A percentile compares a stretch with the other conserved stretches of the same genome.
Conservation (phyloP, 2,113 vertebrate genomes). For the Osmerus eperlanus region DNA sequence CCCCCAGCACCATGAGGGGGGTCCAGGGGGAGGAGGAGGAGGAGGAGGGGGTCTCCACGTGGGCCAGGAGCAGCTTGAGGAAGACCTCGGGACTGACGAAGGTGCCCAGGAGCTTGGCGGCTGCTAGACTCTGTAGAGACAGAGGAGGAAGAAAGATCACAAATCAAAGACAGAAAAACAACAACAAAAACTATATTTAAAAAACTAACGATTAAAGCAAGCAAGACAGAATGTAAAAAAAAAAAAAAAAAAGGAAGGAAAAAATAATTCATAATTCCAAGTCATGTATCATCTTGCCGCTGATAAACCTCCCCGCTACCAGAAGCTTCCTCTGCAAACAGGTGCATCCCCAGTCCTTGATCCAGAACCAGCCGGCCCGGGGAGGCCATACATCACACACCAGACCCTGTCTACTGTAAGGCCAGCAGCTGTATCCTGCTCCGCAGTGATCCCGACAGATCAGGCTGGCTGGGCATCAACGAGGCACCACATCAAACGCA, state of each 20-base stretch:
- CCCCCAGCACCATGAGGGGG: too few relatives aligned
- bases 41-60: constrained; percentile 66
- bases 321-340: constrained; percentile 32
- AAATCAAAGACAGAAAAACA: neutral
- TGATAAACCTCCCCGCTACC: constrained; percentile 25
- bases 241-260: neutral
- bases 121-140: constrained; percentile 73
- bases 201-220: too few relatives aligned
- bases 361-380: neutral
- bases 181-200: neutral
- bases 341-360: constrained; percentile 57
- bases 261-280: constrained; percentile 1
- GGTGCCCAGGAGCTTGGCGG: constrained; percentile 80
- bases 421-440: constrained; percentile 47
- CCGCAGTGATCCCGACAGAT: neutral
- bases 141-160: neutral
- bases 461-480: neutral
- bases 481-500: constrained; percentile 4
- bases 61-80: constrained; percentile 78
- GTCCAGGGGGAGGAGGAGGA: constrained; percentile 14
- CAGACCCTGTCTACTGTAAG: constrained; percentile 22
- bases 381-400: constrained; percentile 2
- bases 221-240: too few relatives aligned
- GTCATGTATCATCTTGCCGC: constrained; percentile 16
- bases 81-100: constrained; percentile 86